phyloP scores from a whole-genome alignment of 2,797 vertebrate species.

The Sebastes miniatus region DNA sequence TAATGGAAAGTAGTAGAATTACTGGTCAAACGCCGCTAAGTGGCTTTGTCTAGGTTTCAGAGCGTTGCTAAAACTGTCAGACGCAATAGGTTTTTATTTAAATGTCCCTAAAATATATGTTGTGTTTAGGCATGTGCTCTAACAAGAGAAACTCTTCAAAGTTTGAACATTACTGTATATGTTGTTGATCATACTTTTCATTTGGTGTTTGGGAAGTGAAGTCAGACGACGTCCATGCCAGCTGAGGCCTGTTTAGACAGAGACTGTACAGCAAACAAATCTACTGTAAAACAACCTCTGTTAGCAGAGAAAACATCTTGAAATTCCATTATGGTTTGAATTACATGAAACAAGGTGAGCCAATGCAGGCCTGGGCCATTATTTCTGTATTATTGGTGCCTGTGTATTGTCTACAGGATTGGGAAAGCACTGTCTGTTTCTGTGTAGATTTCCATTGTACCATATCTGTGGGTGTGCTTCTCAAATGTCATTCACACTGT shows the following conservation, averaged over 20 bases:
- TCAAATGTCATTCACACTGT: background rate
- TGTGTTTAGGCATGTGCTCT: background rate
- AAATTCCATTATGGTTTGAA: slow-evolving; percentile 41
- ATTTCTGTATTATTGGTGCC: slow-evolving; percentile 25
- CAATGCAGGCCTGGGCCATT: slow-evolving; percentile 28
- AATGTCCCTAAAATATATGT: background rate
- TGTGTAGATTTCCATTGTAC: slow-evolving; percentile 17
- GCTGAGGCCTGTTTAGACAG: slow-evolving; percentile 32
- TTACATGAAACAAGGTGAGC: slow-evolving; percentile 39
- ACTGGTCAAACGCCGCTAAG: no score
- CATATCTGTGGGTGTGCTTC: background rate
- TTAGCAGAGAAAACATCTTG: slow-evolving; percentile 18
- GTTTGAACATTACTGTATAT: background rate
- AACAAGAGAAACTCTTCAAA: background rate
- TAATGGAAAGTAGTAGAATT: background rate
- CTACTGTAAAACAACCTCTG: background rate
- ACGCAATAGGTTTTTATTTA: background rate
- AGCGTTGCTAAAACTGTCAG: background rate
- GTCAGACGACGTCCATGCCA: background rate
- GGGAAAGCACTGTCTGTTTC: slow-evolving; percentile 18
- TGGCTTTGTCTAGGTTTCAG: background rate
- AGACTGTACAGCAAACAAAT: background rate
- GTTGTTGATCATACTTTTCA: background rate
- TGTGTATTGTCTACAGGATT: slow-evolving; percentile 20
- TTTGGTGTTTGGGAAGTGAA: background rate